These are phyloP conservation scores for Melanchra persicariae DNA, from an alignment of 2,888 invertebrate species.

Conservation along the genomic window DNA sequence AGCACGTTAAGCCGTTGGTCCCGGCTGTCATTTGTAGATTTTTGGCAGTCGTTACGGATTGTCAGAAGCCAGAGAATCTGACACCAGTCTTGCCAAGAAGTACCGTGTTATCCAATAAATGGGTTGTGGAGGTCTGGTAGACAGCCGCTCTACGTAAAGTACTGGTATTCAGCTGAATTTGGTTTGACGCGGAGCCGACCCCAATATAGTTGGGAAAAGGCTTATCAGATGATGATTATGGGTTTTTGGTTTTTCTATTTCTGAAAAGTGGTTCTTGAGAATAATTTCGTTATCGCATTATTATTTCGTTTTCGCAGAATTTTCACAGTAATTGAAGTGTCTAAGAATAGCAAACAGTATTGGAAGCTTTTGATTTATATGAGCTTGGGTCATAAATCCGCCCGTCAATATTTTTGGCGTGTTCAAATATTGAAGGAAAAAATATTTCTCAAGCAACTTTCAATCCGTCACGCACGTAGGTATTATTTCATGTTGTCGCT, in stretches of 20 bases:
- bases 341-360: constrained; percentile 10
- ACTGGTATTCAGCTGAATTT: too few relatives aligned
- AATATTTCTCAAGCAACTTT: neutral
- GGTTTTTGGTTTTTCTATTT: constrained; percentile 14
- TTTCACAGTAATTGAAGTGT: constrained; percentile 5
- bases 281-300: neutral
- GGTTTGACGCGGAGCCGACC: too few relatives aligned
- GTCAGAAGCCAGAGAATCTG: too few relatives aligned
- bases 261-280: neutral
- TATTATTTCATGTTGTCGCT: neutral
- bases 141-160: too few relatives aligned
- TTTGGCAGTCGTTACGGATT: too few relatives aligned
- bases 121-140: too few relatives aligned
- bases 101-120: too few relatives aligned
- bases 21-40: too few relatives aligned
- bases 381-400: neutral
- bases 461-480: neutral
- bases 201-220: too few relatives aligned
- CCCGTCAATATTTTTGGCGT: neutral
- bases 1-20: too few relatives aligned
- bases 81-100: too few relatives aligned
- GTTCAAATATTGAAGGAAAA: neutral
- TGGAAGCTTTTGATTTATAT: constrained; percentile 20
- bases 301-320: neutral
- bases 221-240: too few relatives aligned